Base-by-base conservation (phyloP, 1,140 invertebrate genomes). In the Drosophila lacteicornis region DNA sequence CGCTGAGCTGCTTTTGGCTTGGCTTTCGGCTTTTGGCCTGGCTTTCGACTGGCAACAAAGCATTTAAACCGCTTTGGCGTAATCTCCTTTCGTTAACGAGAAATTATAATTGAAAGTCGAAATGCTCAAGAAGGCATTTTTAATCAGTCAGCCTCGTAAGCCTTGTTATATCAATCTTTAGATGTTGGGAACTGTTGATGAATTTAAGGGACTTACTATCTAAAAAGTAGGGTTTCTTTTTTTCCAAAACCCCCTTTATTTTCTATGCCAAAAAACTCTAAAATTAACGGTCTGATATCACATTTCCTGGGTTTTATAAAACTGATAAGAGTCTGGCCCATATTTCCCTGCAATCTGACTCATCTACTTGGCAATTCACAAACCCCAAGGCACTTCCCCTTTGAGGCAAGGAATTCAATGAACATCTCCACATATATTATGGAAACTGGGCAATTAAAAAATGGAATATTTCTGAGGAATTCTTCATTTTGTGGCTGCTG, bases 21-120 rank as follows among this genome's bases (percentile, higher is more conserved):
- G 60, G 67, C 67, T 70, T 55, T 68, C 62, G 65, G 25, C 50
- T 70, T 71, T 56, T 60, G 53, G 30, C 53, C 51, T 49, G 19
- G n/a, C 40, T 33, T 38, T 50, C 33, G 42, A n/a, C 17, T 22
- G 30, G 17, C 45, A 60, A 50, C 68, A 60, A 70, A 73, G 69
- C 50, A 73, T 73, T 73, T 71, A 73, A 73, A 73, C 69, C 46
- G 70, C 73, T 74, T 74, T 74, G 53, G 46, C 42, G 68, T 74
- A 74, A 74, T 60, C 69, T 58, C 8, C 68, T 57, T 51, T 25
- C 62, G 40, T 70, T 70, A 68, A 68, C 63, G 67, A 73, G 70
- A 43, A 73, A 51, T 60, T 74, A 17, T 57, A 74, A 73, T 60
- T 51, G 40, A 49, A 71, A 59, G 19, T 25, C 38, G 36, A 69